Conservation (phyloP, 2,113 vertebrate genomes). For the Aegypius monachus region DNA sequence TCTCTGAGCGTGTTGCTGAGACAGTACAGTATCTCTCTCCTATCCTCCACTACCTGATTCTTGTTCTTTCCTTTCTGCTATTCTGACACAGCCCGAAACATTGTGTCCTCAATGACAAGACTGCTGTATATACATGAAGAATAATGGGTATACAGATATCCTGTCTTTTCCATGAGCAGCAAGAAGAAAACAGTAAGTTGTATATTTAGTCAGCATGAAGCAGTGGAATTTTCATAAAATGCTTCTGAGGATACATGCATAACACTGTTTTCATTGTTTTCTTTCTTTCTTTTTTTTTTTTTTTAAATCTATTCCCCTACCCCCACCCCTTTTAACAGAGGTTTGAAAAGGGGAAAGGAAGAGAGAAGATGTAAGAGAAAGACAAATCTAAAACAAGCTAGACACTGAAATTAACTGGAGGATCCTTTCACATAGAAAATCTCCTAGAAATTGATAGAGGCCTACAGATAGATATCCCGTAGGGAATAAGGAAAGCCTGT, state of each 20-base stretch:
- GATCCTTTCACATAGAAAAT: slow-evolving; percentile 58
- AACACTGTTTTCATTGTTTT: background rate
- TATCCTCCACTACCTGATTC: background rate
- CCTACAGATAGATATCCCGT: slow-evolving; percentile 50
- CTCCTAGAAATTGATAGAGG: slow-evolving; percentile 62
- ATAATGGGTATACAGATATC: background rate
- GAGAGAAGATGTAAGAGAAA: slow-evolving; percentile 25
- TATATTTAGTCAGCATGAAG: background rate
- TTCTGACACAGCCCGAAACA: background rate
- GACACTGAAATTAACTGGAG: slow-evolving; percentile 49
- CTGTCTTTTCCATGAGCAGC: background rate
- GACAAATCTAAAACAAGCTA: slow-evolving; percentile 45
- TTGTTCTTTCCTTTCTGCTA: background rate
- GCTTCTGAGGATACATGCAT: background rate
- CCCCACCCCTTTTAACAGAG: background rate
- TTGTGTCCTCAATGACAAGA: background rate
- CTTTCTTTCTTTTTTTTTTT: background rate
- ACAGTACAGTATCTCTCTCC: background rate
- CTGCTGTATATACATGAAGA: background rate
- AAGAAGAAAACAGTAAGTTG: background rate
- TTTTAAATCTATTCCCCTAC: background rate
- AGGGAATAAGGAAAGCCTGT: slow-evolving; percentile 50
- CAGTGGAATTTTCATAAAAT: background rate
- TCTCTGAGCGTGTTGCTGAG: background rate
- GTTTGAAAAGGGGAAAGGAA: slow-evolving; percentile 28